Percentiles rank a stretch among this genome's conserved stretches.
Conservation (phyloP, 2,797 vertebrate genomes). For the Alca torda region DNA sequence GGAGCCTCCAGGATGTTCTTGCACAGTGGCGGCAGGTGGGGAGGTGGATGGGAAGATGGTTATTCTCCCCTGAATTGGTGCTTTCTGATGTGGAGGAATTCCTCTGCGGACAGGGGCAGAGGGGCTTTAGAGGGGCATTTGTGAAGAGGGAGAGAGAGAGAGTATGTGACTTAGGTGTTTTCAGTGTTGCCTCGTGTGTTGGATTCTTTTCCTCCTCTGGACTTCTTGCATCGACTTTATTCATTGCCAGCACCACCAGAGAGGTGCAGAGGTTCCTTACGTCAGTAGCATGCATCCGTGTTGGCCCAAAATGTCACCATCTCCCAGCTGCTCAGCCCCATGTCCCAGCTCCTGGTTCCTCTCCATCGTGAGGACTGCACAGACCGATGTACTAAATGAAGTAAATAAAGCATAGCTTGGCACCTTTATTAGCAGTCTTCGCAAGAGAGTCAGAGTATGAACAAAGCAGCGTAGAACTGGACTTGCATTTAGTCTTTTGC, state of each 20-base stretch:
- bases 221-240: neutral
- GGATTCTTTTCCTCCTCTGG: neutral
- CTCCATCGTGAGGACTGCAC: neutral
- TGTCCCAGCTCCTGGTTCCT: neutral
- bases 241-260: neutral
- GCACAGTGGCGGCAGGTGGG: neutral
- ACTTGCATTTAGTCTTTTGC: neutral
- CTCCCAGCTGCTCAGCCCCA: neutral
- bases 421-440: neutral
- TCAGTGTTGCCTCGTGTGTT: fast-evolving
- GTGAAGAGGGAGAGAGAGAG: neutral
- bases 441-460: neutral
- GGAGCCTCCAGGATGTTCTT: neutral
- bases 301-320: neutral
- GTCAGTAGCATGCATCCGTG: neutral
- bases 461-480: neutral
- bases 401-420: neutral
- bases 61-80: neutral
- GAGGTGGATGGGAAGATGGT: neutral
- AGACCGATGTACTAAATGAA: neutral
- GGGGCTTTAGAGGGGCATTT: neutral
- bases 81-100: neutral
- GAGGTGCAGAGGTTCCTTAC: neutral
- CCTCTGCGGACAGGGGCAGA: neutral
- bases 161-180: neutral